phyloP scores from a whole-genome alignment of 2,113 vertebrate genomes.

The Casuarius casuarius region DNA sequence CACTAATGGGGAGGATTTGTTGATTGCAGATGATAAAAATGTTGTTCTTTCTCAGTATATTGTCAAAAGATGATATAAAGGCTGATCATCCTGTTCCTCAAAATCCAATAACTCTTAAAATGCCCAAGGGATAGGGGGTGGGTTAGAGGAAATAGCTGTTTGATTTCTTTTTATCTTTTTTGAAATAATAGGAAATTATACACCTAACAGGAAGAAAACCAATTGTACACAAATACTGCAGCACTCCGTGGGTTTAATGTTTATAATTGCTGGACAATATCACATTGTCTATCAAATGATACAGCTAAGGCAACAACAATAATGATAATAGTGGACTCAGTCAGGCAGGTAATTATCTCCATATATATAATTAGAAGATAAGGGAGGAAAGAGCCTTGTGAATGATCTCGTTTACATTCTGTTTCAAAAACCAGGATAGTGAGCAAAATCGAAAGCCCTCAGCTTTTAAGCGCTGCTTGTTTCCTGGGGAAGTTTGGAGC shows the following conservation, averaged over 20 bases:
- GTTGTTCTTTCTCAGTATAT: background rate
- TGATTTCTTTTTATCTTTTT: background rate
- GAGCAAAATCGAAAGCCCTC: background rate
- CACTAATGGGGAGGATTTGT: background rate
- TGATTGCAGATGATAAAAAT: background rate
- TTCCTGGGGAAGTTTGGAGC: background rate
- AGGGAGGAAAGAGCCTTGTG: background rate
- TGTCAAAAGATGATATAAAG: slow-evolving; percentile 37
- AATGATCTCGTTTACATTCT: background rate
- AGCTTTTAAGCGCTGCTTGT: background rate
- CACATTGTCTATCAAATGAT: background rate
- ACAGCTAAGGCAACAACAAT: background rate
- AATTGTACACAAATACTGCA: background rate
- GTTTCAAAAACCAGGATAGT: background rate
- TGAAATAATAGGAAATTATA: background rate
- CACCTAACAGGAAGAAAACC: background rate
- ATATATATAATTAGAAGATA: background rate
- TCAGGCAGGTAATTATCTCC: background rate
- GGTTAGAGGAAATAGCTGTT: background rate
- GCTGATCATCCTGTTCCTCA: background rate
- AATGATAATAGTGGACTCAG: background rate
- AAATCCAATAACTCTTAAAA: slow-evolving; percentile 13
- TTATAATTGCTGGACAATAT: background rate
- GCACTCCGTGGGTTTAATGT: background rate
- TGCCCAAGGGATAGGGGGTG: background rate